phyloP scores from a whole-genome alignment of 1,140 invertebrate genomes.

The Drosophila albomicans region DNA sequence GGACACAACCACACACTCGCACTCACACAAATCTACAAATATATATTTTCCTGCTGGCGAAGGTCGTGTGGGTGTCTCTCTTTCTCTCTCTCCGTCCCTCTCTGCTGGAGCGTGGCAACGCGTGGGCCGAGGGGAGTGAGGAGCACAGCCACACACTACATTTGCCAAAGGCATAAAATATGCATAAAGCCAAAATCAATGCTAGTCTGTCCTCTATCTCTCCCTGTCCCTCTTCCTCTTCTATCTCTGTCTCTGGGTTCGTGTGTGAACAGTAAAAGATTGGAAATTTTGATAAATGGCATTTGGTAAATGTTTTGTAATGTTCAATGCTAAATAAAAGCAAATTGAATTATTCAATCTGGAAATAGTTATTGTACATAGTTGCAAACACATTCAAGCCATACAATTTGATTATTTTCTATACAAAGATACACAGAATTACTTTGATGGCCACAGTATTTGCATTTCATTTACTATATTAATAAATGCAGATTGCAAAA shows the following conservation, averaged over 20 bases:
- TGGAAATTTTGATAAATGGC: slow-evolving; percentile 68
- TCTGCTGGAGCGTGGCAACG: neutral
- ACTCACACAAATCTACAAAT: slow-evolving; percentile 2
- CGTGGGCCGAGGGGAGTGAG: neutral
- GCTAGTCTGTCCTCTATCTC: slow-evolving; percentile 18
- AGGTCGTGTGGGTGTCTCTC: slow-evolving; percentile 67
- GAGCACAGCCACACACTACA: slow-evolving; percentile 6
- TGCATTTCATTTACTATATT: neutral
- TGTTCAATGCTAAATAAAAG: slow-evolving; percentile 64
- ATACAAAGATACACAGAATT: neutral
- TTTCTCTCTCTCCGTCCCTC: neutral
- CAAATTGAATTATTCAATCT: slow-evolving; percentile 70
- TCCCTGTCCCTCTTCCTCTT: neutral
- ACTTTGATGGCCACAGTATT: neutral
- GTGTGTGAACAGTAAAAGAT: slow-evolving; percentile 47
- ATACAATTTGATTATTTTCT: neutral
- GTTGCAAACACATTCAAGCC: neutral
- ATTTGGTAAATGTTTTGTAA: slow-evolving; percentile 68
- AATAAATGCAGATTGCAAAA: too few relatives aligned
- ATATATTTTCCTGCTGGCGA: slow-evolving; percentile 63
- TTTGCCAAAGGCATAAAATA: slow-evolving; percentile 54
- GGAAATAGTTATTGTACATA: slow-evolving; percentile 19
- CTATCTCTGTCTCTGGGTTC: too few relatives aligned
- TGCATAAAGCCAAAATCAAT: slow-evolving; percentile 70
- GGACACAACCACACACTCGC: slow-evolving; percentile 14